Percentiles rank a stretch among this genome's conserved stretches.
phyloP scores from a whole-genome alignment of 2,797 vertebrate species.

The Myripristis jacobus region DNA sequence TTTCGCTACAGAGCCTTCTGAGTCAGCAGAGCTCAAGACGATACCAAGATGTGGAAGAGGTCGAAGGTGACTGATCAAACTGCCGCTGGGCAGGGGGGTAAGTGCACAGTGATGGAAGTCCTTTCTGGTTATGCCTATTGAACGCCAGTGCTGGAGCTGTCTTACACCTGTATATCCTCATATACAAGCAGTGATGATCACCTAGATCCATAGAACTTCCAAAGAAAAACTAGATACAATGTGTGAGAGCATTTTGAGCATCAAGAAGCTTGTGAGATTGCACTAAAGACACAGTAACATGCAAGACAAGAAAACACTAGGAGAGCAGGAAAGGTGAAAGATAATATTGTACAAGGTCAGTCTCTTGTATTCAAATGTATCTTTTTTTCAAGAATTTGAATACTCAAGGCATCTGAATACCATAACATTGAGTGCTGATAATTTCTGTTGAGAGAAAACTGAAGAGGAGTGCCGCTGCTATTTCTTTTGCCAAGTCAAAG shows the following conservation, averaged over 20 bases:
- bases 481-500: conserved; percentile 27
- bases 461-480: conserved; percentile 24
- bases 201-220: conserved; percentile 23
- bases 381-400: conserved; percentile 16
- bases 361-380: conserved; percentile 2
- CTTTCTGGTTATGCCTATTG: conserved; percentile 23
- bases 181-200: conserved; percentile 7
- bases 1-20: conserved; percentile 61
- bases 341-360: neutral
- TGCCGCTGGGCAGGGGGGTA: conserved; percentile 84
- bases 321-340: conserved; percentile 8
- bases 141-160: conserved; percentile 42
- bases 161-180: conserved; percentile 30
- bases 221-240: conserved; percentile 14
- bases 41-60: conserved; percentile 81
- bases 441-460: conserved; percentile 28
- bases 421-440: conserved; percentile 1
- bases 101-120: conserved; percentile 56
- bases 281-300: conserved; percentile 13
- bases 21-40: conserved; percentile 58
- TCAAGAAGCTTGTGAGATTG: conserved; percentile 12
- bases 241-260: conserved; percentile 5
- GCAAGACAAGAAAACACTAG: conserved; percentile 19
- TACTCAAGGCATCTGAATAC: conserved; percentile 20
- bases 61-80: conserved; percentile 81